Evolutionary conservation across 2,888 invertebrate genomes (phyloP).

Genomic region (Pocota personata): DNA sequence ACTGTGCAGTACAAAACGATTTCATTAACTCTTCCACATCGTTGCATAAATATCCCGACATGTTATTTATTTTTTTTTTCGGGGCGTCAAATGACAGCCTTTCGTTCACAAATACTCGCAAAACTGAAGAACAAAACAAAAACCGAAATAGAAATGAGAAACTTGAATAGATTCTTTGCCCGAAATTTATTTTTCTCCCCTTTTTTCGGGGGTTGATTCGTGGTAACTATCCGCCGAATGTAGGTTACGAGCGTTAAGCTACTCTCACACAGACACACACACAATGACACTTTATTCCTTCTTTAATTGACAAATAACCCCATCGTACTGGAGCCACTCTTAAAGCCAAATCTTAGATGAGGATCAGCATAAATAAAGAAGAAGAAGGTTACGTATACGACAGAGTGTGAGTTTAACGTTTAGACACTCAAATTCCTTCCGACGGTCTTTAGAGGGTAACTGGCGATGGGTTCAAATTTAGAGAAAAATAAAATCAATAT

Average conservation of each 20-base stretch:
- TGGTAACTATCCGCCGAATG: slow-evolving; percentile 50
- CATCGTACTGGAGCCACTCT: neutral
- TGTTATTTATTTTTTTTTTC: slow-evolving; percentile 26
- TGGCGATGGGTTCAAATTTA: slow-evolving; percentile 17
- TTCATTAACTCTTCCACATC: slow-evolving; percentile 59
- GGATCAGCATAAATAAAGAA: neutral
- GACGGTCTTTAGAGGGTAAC: slow-evolving; percentile 40
- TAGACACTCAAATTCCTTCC: slow-evolving; percentile 7
- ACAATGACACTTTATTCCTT: slow-evolving; percentile 2
- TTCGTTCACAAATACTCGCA: slow-evolving; percentile 7
- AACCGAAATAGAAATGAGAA: slow-evolving; percentile 16
- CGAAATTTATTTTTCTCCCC: slow-evolving; percentile 10
- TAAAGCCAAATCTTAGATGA: neutral
- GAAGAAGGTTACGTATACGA: slow-evolving; percentile 67
- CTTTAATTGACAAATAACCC: slow-evolving; percentile 41
- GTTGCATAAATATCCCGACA: slow-evolving; percentile 49
- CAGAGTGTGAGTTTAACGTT: slow-evolving; percentile 43
- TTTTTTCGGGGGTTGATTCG: slow-evolving; percentile 25
- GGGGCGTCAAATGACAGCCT: slow-evolving; percentile 34
- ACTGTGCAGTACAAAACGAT: slow-evolving; percentile 21
- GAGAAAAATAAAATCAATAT: slow-evolving; percentile 62
- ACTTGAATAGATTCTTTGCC: slow-evolving; percentile 15
- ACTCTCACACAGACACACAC: neutral
- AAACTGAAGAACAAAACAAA: slow-evolving; percentile 29
- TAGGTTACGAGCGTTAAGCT: slow-evolving; percentile 56